Evolutionary conservation across 2,797 vertebrate genomes (phyloP), one percentile per base, ranked within the genome.

Genomic region (Gallinago nigripennis): DNA sequence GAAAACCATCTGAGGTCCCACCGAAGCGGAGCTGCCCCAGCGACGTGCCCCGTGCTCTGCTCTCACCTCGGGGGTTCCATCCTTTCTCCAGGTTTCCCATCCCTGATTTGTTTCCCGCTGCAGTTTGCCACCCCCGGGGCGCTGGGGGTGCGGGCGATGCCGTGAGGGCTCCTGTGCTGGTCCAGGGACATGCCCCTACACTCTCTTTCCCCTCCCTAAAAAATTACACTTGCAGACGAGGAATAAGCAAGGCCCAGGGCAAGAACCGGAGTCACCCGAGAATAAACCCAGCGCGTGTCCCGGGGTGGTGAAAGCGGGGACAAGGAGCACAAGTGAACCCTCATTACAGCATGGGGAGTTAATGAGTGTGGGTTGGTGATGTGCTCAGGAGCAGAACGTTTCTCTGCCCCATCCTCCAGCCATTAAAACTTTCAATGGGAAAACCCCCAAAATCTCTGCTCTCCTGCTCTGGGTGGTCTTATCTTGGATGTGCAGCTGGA

Each of bases 141-240:
- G 60, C 58, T n/a, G 1, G 1, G 8, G n/a, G 21, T 33, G 65
- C 0, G 16, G 53, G 35, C 0, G 4, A 57, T 28, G 75, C 78
- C 33, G 28, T 6, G 50, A 33, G 11, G 24, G 78, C 63, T 82
- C 68, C 75, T 27, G 28, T 5, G 9, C 1, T 27, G 35, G 18
- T 27, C 57, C 75, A 18, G 79, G 48, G 81, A 50, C 9, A 9
- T 0, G 0, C 2, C 68, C 33, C 31, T 13, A 25, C 41, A 31
- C 39, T 76, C 64, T 8, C 24, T 17, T 58, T 61, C 16, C 46
- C 33, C 37, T 84, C 70, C 58, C 46, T 31, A 31, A 51, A 70
- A 46, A 37, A 75, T 57, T 20, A 31, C 21, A 45, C 69, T 58
- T 58, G 78, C 25, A 57, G 76, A 79, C 0, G 7, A 90, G 80